A percentile compares a stretch with the other conserved stretches of the same genome.
These are phyloP conservation scores for Sebastes variabilis DNA, from an alignment of 2,797 vertebrate species.

Conservation along the genomic window DNA sequence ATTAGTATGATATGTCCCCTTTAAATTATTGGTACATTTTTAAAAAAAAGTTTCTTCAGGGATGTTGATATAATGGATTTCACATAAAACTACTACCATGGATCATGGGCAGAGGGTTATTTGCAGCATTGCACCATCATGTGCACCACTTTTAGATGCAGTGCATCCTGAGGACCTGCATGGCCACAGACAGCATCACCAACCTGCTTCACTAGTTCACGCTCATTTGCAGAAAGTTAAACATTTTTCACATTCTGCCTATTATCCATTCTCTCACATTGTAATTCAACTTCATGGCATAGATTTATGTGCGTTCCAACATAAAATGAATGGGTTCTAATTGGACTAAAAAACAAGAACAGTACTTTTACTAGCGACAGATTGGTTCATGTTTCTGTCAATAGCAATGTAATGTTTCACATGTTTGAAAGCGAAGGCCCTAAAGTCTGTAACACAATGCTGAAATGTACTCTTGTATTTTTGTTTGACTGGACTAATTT, in stretches of 20 bases:
- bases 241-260: not conserved
- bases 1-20: too few species aligned
- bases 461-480: constrained; percentile 10
- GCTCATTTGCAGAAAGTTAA: not conserved
- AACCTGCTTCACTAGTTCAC: not conserved
- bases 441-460: constrained; percentile 3
- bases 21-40: not conserved
- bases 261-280: not conserved
- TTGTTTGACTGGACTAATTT: constrained; percentile 29
- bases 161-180: not conserved
- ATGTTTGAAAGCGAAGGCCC: not conserved
- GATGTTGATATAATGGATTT: not conserved
- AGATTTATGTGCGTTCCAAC: not conserved
- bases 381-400: not conserved
- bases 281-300: not conserved
- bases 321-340: not conserved
- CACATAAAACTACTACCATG: not conserved
- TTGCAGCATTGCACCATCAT: not conserved
- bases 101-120: not conserved
- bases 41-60: not conserved
- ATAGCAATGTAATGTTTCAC: not conserved
- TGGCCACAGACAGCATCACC: not conserved
- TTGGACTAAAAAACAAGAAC: not conserved
- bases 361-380: not conserved
- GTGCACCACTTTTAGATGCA: not conserved